Percentiles rank a stretch among this genome's conserved stretches.
These are phyloP conservation scores for Pentamera pediparva DNA, from an alignment of 53 echinoderm and acorn worm species.

Conservation along the genomic window DNA sequence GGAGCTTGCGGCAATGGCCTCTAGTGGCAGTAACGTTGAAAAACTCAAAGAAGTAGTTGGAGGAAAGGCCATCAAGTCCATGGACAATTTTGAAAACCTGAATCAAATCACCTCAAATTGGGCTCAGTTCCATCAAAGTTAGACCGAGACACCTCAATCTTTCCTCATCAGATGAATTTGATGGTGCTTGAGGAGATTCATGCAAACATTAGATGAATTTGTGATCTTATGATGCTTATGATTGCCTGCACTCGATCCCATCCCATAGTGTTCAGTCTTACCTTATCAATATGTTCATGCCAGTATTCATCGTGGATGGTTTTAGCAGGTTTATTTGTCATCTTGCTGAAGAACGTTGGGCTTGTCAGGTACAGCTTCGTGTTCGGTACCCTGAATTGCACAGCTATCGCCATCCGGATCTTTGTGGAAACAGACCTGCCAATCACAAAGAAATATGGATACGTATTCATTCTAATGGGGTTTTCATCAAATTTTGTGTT, in stretches of 20 bases:
- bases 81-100: background rate
- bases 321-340: slow-evolving; percentile 81
- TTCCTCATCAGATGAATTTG: too few species aligned
- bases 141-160: too few species aligned
- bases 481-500: background rate
- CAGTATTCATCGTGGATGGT: slow-evolving; percentile 96
- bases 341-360: slow-evolving; percentile 91
- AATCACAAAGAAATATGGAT: too few species aligned
- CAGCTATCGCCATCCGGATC: slow-evolving; percentile 69
- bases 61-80: too few species aligned
- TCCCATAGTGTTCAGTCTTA: too few species aligned
- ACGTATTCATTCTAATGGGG: background rate
- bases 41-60: too few species aligned
- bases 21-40: too few species aligned
- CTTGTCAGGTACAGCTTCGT: slow-evolving; percentile 77
- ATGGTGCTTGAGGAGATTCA: too few species aligned
- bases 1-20: too few species aligned
- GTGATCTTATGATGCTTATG: too few species aligned
- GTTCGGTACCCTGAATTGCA: slow-evolving; percentile 57
- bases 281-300: slow-evolving; percentile 96
- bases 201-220: too few species aligned
- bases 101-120: background rate
- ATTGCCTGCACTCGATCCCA: too few species aligned
- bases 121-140: background rate
- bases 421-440: slow-evolving; percentile 66